Conservation (phyloP, 23 tunicate species). For the Phallusia fumigata region DNA sequence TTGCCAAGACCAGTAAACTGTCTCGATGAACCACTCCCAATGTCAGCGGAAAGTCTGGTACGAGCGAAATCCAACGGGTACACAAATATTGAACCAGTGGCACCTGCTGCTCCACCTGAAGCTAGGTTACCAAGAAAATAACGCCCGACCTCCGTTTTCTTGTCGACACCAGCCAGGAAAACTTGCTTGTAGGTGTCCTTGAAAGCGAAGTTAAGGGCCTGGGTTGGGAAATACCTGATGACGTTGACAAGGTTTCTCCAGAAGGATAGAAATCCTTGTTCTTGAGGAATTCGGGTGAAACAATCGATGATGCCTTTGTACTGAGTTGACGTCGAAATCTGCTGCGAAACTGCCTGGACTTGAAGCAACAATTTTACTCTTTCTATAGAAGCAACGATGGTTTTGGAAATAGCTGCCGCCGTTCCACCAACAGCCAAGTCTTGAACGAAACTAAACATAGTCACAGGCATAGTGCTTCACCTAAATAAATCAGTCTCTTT, state of each 20-base stretch:
- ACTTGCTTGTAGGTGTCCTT: constrained; percentile 73
- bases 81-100: constrained; percentile 63
- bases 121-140: constrained; percentile 71
- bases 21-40: constrained; percentile 42
- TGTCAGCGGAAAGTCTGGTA: constrained; percentile 66
- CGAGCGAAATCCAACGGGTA: constrained; percentile 96
- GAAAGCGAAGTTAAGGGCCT: constrained; percentile 93
- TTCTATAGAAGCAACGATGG: constrained; percentile 85
- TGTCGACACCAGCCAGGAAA: constrained; percentile 24
- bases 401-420: constrained; percentile 91
- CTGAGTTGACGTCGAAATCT: constrained; percentile 39
- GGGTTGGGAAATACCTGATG: constrained; percentile 76
- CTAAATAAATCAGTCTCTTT: no score
- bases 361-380: constrained; percentile 93
- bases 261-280: constrained; percentile 75
- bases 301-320: constrained; percentile 88
- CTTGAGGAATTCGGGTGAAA: constrained; percentile 64
- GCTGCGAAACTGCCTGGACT: constrained; percentile 86
- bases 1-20: constrained; percentile 53
- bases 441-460: no score
- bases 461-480: no score
- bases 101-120: constrained; percentile 95
- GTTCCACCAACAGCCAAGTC: constrained; percentile 87
- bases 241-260: constrained; percentile 92
- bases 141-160: constrained; percentile 41